A percentile compares a stretch with the other conserved stretches of the same genome.
These are phyloP conservation scores for Noctuana brunneofusca DNA, from an alignment of 2,888 invertebrate genomes.

Conservation along the genomic window DNA sequence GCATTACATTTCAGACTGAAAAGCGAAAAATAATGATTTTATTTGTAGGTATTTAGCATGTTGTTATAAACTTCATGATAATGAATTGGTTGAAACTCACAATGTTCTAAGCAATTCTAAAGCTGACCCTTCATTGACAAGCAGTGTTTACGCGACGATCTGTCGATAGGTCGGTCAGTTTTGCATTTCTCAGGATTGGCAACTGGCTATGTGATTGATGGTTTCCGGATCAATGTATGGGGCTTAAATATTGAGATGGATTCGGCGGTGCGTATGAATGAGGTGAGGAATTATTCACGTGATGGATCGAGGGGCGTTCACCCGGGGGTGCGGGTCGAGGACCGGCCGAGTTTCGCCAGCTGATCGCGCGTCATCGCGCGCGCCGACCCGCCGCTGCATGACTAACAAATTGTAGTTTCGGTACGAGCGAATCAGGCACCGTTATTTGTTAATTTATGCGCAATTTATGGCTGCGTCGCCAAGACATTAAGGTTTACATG, in stretches of 20 bases:
- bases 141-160: constrained; percentile 35
- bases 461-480: constrained; percentile 42
- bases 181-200: constrained; percentile 45
- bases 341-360: constrained; percentile 78
- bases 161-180: constrained; percentile 48
- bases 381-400: constrained; percentile 40
- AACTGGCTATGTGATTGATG: constrained; percentile 51
- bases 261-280: constrained; percentile 71
- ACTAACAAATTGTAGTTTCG: constrained; percentile 53
- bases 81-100: background rate
- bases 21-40: too few species aligned
- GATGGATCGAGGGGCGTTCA: constrained; percentile 67
- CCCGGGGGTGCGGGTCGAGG: constrained; percentile 64
- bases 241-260: constrained; percentile 71
- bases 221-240: constrained; percentile 64
- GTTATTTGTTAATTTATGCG: constrained; percentile 50
- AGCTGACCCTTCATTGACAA: constrained; percentile 47
- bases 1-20: background rate
- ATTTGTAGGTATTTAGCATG: too few species aligned
- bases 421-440: constrained; percentile 47
- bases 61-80: too few species aligned
- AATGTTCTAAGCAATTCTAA: background rate
- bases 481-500: background rate
- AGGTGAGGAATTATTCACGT: constrained; percentile 73
- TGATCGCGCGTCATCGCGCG: constrained; percentile 62